phyloP scores from a whole-genome alignment of 2,797 vertebrate genomes.

The Sebastes minor region DNA sequence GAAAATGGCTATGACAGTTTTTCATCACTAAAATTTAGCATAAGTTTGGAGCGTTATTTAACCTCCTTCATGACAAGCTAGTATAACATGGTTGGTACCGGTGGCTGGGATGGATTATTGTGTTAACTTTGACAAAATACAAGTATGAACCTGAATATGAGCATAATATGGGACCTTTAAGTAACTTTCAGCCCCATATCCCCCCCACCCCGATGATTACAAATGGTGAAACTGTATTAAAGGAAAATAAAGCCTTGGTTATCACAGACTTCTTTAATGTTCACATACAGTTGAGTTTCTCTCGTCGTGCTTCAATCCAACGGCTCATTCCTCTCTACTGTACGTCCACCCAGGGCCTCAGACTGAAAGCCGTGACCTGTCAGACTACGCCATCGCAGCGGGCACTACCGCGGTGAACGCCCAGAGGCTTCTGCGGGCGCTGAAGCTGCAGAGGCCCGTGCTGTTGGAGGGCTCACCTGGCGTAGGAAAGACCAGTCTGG shows the following conservation, averaged over 20 bases:
- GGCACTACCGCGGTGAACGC: constrained; percentile 95
- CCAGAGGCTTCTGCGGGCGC: constrained; percentile 90
- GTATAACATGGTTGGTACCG: too few species aligned
- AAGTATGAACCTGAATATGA: too few species aligned
- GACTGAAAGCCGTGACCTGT: constrained; percentile 76
- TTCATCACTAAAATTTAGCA: too few species aligned
- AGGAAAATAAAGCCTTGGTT: neutral
- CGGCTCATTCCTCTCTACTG: rapidly evolving
- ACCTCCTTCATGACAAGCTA: too few species aligned
- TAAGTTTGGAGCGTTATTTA: too few species aligned
- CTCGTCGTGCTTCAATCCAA: neutral
- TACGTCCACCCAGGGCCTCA: constrained; percentile 78
- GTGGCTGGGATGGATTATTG: too few species aligned
- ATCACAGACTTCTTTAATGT: neutral
- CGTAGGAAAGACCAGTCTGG: constrained; percentile 97
- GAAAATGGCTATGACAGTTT: too few species aligned
- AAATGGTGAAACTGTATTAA: neutral
- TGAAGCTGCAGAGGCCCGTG: constrained; percentile 92
- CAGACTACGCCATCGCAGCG: constrained; percentile 90
- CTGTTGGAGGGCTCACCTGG: constrained; percentile 96
- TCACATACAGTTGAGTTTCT: neutral
- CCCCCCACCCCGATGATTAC: neutral
- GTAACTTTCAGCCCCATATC: too few species aligned
- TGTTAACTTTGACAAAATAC: too few species aligned
- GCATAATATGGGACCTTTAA: too few species aligned